Percentiles rank a stretch among this genome's conserved stretches.
phyloP scores from a whole-genome alignment of 2,113 vertebrate species.

The Callaeas wilsoni region DNA sequence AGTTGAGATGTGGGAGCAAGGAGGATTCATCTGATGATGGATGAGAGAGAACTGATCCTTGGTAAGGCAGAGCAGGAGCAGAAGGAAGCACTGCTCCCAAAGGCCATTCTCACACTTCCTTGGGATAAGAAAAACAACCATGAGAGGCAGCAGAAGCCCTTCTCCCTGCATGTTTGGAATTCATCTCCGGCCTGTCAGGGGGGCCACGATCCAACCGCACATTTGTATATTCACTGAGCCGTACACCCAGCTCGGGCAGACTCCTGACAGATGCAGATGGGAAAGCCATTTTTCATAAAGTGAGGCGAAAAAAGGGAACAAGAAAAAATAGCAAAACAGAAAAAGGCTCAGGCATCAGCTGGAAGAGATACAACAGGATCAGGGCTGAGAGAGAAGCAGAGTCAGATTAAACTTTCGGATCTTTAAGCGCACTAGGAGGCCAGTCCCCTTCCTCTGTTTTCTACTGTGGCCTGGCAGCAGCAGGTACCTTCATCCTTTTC shows the following conservation, averaged over 20 bases:
- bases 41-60: conserved; percentile 9
- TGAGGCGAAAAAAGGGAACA: not conserved
- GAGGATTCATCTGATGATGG: not conserved
- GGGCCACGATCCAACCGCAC: conserved; percentile 39
- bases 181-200: conserved; percentile 35
- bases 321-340: not conserved
- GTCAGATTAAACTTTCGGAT: not conserved
- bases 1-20: not conserved
- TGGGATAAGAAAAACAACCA: conserved; percentile 5
- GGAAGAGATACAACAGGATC: not conserved
- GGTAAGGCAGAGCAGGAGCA: conserved; percentile 3
- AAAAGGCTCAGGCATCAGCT: not conserved
- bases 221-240: conserved; percentile 71
- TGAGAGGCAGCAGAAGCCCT: not conserved
- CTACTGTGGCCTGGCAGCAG: not conserved
- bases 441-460: not conserved
- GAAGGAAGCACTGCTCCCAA: conserved; percentile 22
- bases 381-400: not conserved
- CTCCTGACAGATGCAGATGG: conserved; percentile 71
- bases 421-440: not conserved
- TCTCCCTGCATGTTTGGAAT: conserved; percentile 39
- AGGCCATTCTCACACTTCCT: not conserved
- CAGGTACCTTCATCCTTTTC: not conserved
- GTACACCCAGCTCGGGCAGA: not conserved
- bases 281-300: conserved; percentile 70